A percentile compares a stretch with the other conserved stretches of the same genome.
These are phyloP conservation scores for Cephalopholis sonnerati DNA, from an alignment of 2,113 vertebrate genomes.

Conservation along the genomic window DNA sequence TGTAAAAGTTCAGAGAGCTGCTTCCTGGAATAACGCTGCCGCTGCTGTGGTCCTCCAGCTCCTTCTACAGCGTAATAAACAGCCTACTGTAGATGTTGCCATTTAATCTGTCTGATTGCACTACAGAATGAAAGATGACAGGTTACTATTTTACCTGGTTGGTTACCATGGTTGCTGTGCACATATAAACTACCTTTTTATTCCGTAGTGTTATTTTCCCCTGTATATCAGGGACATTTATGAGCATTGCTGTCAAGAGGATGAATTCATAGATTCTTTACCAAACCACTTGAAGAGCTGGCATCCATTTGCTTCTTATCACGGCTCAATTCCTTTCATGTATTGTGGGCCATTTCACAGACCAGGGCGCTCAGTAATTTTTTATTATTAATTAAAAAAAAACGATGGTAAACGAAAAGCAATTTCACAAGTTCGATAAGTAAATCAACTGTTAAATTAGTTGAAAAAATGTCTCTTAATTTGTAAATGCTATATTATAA, in stretches of 20 bases:
- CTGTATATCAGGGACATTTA: neutral
- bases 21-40: neutral
- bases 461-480: neutral
- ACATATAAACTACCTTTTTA: neutral
- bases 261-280: neutral
- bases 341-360: neutral
- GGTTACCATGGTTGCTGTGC: constrained; percentile 4
- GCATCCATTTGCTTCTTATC: neutral
- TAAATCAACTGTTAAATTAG: constrained; percentile 15
- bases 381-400: neutral
- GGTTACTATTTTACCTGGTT: neutral
- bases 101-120: constrained; percentile 14
- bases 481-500: neutral
- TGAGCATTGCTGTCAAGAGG: neutral
- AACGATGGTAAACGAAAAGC: neutral
- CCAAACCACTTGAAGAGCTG: neutral
- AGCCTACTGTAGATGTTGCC: neutral
- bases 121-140: constrained; percentile 3
- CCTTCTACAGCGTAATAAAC: neutral
- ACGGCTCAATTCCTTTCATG: neutral
- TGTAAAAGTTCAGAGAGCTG: neutral
- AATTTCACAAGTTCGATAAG: neutral
- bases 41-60: neutral
- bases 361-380: neutral
- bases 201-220: too few species aligned